Evolutionary conservation across 92 coral and sea anemone genomes (phyloP), one percentile per base, ranked within the genome.

Genomic region (Phenganax subtilis): DNA sequence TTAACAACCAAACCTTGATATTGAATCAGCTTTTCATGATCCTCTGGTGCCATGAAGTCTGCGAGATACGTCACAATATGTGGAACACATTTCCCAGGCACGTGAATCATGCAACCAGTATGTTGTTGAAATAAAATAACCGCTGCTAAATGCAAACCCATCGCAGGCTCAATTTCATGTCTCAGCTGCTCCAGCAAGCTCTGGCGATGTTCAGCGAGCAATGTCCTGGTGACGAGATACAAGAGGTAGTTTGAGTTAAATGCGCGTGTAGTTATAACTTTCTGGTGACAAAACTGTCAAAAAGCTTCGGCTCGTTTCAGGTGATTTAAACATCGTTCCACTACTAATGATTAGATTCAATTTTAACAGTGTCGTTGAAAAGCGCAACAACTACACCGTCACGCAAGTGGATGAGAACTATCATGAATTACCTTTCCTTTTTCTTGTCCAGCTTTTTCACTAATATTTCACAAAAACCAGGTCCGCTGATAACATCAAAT

Each of bases 11-110:
- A 93, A 56, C 86, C 81, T 93, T 92, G 91, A 90, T 92, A 94
- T 30, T 86, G 90, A 68, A 86, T 83, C 47, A 94, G 80, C 37
- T 71, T 90, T 3, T 88, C 88, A 80, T 88, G 87, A 14, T 92
- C 90, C 72, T 92, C 98, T 14, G 90, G 84, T 7, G 92, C 71
- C 88, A 94, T 61, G 65, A 87, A 86, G 27, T 76, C 80, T 31
- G 83, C 84, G 28, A 94, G 92, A 81, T 72, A 90, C 62, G 87
- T 81, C 79, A 94, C 90, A 72, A 94, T 83, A 29, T 92, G 98
- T 60, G 98, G 98, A 80, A 94, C 97, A 75, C 98, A 94, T 54
- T 97, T 93, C 37, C 98, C 98, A 1, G 98, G 98, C 15, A 97
- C 97, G 79, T 94, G 98, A 63, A 94, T 57, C 87, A 93, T 88